phyloP scores from a whole-genome alignment of 1,140 invertebrate genomes.

The Drosophila pandora region DNA sequence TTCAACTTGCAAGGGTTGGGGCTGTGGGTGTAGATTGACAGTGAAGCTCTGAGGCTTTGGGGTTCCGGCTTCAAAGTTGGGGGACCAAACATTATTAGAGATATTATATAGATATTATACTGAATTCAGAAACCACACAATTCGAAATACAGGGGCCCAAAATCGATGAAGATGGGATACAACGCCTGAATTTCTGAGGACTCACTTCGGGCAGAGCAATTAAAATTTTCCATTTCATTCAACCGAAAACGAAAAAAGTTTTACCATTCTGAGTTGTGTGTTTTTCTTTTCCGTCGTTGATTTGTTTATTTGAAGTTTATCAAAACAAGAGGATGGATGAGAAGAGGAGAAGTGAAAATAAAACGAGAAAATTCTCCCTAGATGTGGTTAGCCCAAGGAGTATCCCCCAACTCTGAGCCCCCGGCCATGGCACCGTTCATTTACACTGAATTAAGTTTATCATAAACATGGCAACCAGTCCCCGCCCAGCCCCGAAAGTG shows the following conservation, averaged over 20 bases:
- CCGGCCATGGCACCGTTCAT: conserved; percentile 61
- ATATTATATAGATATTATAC: not conserved
- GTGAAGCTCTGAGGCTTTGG: too few relatives aligned
- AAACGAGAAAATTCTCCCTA: conserved; percentile 21
- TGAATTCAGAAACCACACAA: not conserved
- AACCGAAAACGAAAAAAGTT: conserved; percentile 75
- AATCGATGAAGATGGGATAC: not conserved
- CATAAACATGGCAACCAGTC: conserved; percentile 67
- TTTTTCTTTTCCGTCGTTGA: conserved; percentile 60
- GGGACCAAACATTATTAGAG: too few relatives aligned
- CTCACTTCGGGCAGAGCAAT: conserved; percentile 55
- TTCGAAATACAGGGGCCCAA: not conserved
- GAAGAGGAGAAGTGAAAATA: conserved; percentile 3
- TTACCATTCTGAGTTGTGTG: conserved; percentile 42
- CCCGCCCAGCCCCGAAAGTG: conserved; percentile 45
- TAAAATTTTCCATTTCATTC: conserved; percentile 83
- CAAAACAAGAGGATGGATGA: conserved; percentile 27
- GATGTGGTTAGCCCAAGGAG: conserved; percentile 29
- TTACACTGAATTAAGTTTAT: conserved; percentile 81
- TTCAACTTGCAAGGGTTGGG: conserved; percentile 49
- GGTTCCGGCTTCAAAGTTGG: too few relatives aligned
- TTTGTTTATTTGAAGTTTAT: conserved; percentile 78
- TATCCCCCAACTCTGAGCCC: conserved; percentile 9
- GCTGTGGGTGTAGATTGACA: not conserved
- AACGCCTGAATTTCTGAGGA: not conserved